These are phyloP conservation scores for Xestoiulus laeticollis DNA, from an alignment of 2,888 invertebrate species.

Conservation along the genomic window DNA sequence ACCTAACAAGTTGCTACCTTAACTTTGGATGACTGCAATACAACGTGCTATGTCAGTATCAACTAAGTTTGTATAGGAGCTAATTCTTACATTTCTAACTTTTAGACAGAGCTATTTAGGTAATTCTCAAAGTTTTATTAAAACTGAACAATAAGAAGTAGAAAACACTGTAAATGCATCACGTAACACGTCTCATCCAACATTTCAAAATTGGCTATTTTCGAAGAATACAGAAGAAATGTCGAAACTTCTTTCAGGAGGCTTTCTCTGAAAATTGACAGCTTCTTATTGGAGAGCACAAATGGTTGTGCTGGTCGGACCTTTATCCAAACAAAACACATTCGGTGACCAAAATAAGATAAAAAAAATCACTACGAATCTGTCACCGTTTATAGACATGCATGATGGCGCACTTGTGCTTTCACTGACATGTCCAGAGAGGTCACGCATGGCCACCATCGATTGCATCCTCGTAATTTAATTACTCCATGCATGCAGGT, in stretches of 20 bases:
- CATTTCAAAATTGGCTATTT: background rate
- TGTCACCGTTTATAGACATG: background rate
- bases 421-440: background rate
- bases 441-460: background rate
- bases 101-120: background rate
- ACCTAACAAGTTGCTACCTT: background rate
- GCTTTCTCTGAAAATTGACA: background rate
- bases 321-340: conserved; percentile 28
- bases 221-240: background rate
- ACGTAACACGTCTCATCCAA: background rate
- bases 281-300: background rate
- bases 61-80: background rate
- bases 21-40: background rate
- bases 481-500: background rate
- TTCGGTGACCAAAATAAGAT: background rate
- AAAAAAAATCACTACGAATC: background rate
- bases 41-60: background rate
- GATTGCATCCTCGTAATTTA: background rate
- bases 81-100: background rate
- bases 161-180: background rate
- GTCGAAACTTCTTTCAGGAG: background rate
- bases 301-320: background rate
- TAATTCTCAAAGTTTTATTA: background rate
- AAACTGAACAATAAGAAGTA: background rate
- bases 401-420: background rate